Base-by-base conservation (phyloP, 2,888 invertebrate species). In the Eretmocerus hayati region DNA sequence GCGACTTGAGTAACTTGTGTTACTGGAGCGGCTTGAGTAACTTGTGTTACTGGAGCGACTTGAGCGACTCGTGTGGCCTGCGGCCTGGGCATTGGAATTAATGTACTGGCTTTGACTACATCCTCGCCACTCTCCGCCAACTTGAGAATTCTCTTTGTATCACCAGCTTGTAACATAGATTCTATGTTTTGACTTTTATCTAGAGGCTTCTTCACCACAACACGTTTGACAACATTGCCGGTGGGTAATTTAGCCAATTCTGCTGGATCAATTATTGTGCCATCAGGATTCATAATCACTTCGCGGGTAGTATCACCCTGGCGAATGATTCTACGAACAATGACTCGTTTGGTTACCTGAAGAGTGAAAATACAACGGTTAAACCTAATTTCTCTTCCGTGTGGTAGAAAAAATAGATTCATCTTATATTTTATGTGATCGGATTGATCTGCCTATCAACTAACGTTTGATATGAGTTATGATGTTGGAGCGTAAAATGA, bases 241-340 rank as follows among this genome's bases (percentile, higher is more conserved):
- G 67, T 65, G 21, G 70, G 69, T 11, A 71, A 44, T 55, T 70
- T 71, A 0, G 71, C 71, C 4, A 71, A 51, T 44, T 71, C 71
- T 0, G 69, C 63, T 2, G 71, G 67, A 55, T 71, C 71, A 11
- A 71, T 67, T 18, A 66, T 58, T 2, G 69, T 69, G 0, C 71
- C 71, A 46, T 71, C 71, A 0, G 71, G 70, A 58, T 71, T 70
- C 67, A 71, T 69, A 15, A 71, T 66, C 1, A 71, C 64, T 35
- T 71, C 71, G 6, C 70, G 58, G 1, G 66, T 70, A 0, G 66
- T 69, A 39, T 71, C 69, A 1, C 71, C 71, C 13, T 70, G 68
- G 4, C 71, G 64, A 21, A 71, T 69, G 15, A 71, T 71, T 56
- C 70, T 59, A 5, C 71, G 62, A 0, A 71, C 69, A n/a, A 71